These are phyloP conservation scores for Fregata magnificens DNA, from an alignment of 2,113 vertebrate genomes.

Conservation along the genomic window DNA sequence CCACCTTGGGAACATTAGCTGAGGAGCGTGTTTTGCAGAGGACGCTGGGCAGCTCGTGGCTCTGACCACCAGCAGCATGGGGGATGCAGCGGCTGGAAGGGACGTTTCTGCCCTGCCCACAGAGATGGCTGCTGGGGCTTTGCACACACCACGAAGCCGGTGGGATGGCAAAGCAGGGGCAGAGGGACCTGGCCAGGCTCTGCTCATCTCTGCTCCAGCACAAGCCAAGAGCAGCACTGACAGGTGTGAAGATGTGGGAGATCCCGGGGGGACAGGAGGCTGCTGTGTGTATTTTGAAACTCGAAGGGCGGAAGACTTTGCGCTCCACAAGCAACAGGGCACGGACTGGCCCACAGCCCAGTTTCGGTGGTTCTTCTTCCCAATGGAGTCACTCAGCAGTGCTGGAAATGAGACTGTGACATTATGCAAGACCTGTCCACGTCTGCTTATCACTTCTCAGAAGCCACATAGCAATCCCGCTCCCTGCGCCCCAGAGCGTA, in stretches of 20 bases:
- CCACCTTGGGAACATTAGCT: background rate
- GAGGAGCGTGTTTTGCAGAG: background rate
- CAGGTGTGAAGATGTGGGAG: background rate
- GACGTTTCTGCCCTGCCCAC: background rate
- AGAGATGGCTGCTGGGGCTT: background rate
- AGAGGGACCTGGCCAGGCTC: background rate
- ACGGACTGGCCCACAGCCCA: background rate
- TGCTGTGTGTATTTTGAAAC: background rate
- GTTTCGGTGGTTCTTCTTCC: background rate
- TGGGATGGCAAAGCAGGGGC: background rate
- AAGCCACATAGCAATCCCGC: background rate
- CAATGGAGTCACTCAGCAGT: background rate
- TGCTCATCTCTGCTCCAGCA: background rate
- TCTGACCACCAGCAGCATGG: background rate
- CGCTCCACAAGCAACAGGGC: background rate
- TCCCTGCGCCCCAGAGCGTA: background rate
- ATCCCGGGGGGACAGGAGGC: background rate
- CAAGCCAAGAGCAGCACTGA: background rate
- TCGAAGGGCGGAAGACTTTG: background rate
- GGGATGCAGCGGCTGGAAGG: background rate
- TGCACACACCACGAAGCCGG: fast-evolving
- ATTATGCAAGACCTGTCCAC: background rate
- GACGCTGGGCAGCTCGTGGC: fast-evolving
- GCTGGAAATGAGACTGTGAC: background rate
- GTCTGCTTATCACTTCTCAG: background rate